phyloP scores from a whole-genome alignment of 2,888 invertebrate genomes.

The Drosophila pegasa region DNA sequence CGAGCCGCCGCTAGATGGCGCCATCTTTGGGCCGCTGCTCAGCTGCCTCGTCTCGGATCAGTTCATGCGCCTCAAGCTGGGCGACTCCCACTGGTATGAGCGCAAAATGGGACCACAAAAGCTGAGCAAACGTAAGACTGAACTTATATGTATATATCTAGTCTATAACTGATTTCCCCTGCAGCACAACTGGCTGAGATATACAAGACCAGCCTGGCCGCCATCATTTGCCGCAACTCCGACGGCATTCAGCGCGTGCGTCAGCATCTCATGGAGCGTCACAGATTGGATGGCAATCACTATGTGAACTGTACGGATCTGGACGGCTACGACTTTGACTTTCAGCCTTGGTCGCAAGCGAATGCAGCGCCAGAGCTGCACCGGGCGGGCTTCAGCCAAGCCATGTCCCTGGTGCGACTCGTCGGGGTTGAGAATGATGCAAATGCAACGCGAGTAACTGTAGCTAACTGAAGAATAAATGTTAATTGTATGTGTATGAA shows the following conservation, averaged over 20 bases:
- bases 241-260: slow-evolving; percentile 88
- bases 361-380: slow-evolving; percentile 50
- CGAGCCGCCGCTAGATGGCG: slow-evolving; percentile 89
- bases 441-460: slow-evolving; percentile 8
- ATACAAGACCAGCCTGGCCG: slow-evolving; percentile 90
- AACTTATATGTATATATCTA: background rate
- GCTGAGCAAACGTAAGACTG: slow-evolving; percentile 88
- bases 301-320: slow-evolving; percentile 88
- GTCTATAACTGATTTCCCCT: slow-evolving; percentile 13
- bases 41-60: slow-evolving; percentile 94
- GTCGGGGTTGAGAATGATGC: background rate
- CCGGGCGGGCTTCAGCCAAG: slow-evolving; percentile 52
- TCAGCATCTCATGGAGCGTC: slow-evolving; percentile 89
- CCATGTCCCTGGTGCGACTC: slow-evolving; percentile 63
- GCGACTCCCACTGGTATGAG: slow-evolving; percentile 96
- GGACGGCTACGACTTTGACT: slow-evolving; percentile 86
- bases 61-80: slow-evolving; percentile 91
- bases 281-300: slow-evolving; percentile 86
- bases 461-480: slow-evolving; percentile 2
- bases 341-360: slow-evolving; percentile 86
- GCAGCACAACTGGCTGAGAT: slow-evolving; percentile 92
- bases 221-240: slow-evolving; percentile 91
- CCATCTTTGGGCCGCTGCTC: slow-evolving; percentile 93
- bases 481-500: too few species aligned
- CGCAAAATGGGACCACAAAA: slow-evolving; percentile 87